These are phyloP conservation scores for Heliconius hermathena DNA, from an alignment of 1,140 invertebrate genomes.

Conservation along the genomic window DNA sequence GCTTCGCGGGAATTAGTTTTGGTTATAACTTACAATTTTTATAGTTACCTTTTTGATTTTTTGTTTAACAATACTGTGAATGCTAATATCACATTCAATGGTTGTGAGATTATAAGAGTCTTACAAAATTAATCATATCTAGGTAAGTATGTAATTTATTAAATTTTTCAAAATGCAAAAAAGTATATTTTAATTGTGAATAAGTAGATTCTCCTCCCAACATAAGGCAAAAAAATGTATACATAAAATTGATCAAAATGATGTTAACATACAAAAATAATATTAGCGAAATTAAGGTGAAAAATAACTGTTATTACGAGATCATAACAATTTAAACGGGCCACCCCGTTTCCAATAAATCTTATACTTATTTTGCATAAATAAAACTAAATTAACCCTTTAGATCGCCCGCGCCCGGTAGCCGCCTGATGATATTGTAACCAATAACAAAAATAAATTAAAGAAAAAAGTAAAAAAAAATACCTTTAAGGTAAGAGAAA, in stretches of 20 bases:
- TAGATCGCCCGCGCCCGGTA: slow-evolving; percentile 64
- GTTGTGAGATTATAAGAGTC: too few species aligned
- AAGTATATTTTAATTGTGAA: too few species aligned
- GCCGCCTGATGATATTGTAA: slow-evolving; percentile 75
- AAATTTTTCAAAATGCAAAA: too few species aligned
- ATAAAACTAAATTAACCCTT: slow-evolving; percentile 77
- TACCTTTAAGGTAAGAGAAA: slow-evolving; percentile 66
- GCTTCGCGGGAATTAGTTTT: slow-evolving; percentile 5
- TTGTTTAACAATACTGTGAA: not conserved
- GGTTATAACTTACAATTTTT: slow-evolving; percentile 14
- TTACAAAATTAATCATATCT: too few species aligned
- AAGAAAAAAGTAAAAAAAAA: slow-evolving; percentile 54
- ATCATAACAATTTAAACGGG: slow-evolving; percentile 28
- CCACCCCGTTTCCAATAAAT: slow-evolving; percentile 67
- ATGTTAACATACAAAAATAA: not conserved
- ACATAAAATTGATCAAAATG: not conserved
- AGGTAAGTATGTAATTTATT: too few species aligned
- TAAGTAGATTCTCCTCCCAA: too few species aligned
- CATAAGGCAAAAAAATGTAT: too few species aligned
- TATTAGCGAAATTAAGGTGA: not conserved
- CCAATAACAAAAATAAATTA: slow-evolving; percentile 73
- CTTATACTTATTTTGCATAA: slow-evolving; percentile 77
- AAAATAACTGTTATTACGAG: slow-evolving; percentile 14
- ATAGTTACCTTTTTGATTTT: not conserved
- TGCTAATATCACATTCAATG: not conserved